Evolutionary conservation across 2,888 invertebrate species (phyloP), one percentile per base, ranked within the genome.

Genomic region (Scaptomyza caliginosa): DNA sequence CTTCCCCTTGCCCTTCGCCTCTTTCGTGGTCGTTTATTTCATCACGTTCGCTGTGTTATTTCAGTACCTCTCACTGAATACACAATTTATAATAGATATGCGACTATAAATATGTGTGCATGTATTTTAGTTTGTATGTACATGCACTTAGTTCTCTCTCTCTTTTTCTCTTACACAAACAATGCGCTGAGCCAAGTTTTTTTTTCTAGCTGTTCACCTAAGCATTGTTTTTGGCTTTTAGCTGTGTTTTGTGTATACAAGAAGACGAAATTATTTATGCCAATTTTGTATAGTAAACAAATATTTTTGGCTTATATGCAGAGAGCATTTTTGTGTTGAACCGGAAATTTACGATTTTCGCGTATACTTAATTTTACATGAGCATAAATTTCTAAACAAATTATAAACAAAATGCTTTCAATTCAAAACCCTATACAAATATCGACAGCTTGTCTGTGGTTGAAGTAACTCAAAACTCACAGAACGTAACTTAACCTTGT

Each of bases 281-380:
- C 69, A 74, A 74, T 51, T 54, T 60, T 50, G 45, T 42, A 55
- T 68, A 48, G 71, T 55, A 74, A 71, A 74, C 71, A 74, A 55
- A 58, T 74, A 58, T 63, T 58, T 74, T 63, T 62, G 46, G 21
- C 39, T 24, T n/a, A 40, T 24, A 48, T 43, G 39, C 30, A 13
- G 21, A 30, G 13, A 13, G 23, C 42, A 32, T 21, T 16, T 10
- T n/a, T n/a, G 10, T 58, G 30, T 54, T 59, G 30, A 36, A 8
- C 32, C 26, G 51, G 7, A 50, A 66, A 23, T 43, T 30, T 11
- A 23, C 11, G 5, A 23, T 28, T 6, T 6, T 11, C 17, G 36
- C 57, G 50, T 43, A 51, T 57, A 54, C 57, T 38, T 62, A n/a
- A 23, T 42, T 38, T 34, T 21, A 10, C 2, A 32, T 39, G 32